Conservation (phyloP, 2,888 invertebrate genomes). For the Drosophila pseudotalamancana region DNA sequence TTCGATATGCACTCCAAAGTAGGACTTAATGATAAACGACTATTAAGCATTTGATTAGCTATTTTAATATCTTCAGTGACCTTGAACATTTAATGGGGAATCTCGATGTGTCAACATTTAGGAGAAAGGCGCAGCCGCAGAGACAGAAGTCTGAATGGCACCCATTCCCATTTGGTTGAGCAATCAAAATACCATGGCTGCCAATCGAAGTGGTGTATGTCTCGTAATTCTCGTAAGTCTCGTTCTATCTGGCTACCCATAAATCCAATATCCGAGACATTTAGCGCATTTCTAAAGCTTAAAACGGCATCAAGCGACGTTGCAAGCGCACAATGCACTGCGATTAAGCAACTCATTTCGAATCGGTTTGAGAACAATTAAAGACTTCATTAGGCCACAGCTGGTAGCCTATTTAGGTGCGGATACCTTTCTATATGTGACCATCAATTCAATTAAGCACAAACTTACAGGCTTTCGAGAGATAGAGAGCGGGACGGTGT, state of each 20-base stretch:
- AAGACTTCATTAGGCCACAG: conserved; percentile 62
- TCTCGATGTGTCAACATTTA: background rate
- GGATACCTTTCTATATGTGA: conserved; percentile 47
- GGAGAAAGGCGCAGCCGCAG: conserved; percentile 8
- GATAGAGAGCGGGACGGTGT: background rate
- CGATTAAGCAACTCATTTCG: too few species aligned
- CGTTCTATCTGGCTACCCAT: conserved; percentile 2
- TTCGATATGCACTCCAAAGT: background rate
- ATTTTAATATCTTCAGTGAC: background rate
- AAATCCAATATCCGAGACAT: conserved; percentile 13
- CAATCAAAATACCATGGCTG: conserved; percentile 39
- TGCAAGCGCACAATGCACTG: conserved; percentile 20
- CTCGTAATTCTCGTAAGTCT: background rate
- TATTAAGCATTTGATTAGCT: background rate
- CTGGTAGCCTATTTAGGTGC: conserved; percentile 60
- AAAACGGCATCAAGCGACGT: conserved; percentile 48
- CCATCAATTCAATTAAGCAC: conserved; percentile 63
- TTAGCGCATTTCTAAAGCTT: conserved; percentile 30
- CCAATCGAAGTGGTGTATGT: conserved; percentile 18
- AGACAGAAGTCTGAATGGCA: conserved; percentile 12
- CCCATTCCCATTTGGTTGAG: conserved; percentile 18
- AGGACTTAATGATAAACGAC: too few species aligned
- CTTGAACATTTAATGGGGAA: background rate
- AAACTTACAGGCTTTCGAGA: background rate
- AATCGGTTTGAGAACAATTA: conserved; percentile 52